Evolutionary conservation across 1,140 invertebrate genomes (phyloP).

Genomic region (Temnothorax nylanderi): DNA sequence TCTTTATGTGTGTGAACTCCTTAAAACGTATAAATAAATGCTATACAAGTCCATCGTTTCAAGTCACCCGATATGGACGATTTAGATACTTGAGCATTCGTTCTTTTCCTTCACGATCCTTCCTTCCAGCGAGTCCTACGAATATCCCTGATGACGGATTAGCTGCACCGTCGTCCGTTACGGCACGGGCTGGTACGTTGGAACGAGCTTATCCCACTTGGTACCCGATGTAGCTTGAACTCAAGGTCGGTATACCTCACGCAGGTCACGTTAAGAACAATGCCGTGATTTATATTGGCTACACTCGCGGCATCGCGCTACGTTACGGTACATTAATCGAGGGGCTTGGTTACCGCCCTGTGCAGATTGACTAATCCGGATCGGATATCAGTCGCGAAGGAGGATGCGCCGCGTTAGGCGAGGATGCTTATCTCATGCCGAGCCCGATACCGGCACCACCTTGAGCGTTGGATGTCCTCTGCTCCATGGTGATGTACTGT

Average conservation of each 20-base stretch:
- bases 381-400: constrained; percentile 15
- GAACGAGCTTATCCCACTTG: neutral
- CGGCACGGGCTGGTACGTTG: neutral
- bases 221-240: constrained; percentile 31
- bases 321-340: constrained; percentile 1
- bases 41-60: constrained; percentile 39
- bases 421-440: constrained; percentile 80
- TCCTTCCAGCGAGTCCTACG: constrained; percentile 29
- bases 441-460: constrained; percentile 76
- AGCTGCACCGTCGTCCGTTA: neutral
- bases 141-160: constrained; percentile 11
- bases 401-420: neutral
- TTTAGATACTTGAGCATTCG: constrained; percentile 50
- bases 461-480: constrained; percentile 84
- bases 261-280: neutral
- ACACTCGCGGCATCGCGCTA: neutral
- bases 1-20: constrained; percentile 60
- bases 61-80: neutral
- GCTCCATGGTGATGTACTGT: constrained; percentile 97
- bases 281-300: neutral
- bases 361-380: neutral
- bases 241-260: constrained; percentile 12
- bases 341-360: neutral
- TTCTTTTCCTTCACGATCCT: constrained; percentile 20
- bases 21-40: constrained; percentile 77